Percentiles rank a stretch among this genome's conserved stretches.
phyloP scores from a whole-genome alignment of 2,797 vertebrate species.

The Setipinna tenuifilis region DNA sequence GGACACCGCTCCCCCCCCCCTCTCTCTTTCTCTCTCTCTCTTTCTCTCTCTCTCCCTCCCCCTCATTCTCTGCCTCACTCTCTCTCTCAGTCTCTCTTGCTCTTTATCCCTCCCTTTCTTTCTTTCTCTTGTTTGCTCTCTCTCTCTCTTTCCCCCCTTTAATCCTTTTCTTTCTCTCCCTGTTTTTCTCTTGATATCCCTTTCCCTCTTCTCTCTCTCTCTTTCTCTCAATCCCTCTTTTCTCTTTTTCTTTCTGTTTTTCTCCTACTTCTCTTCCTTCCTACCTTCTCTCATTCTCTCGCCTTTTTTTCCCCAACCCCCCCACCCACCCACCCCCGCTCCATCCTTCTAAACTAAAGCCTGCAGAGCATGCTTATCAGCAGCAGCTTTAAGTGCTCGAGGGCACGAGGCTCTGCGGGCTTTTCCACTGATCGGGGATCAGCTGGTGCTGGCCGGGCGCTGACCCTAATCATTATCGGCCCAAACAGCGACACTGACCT shows the following conservation, averaged over 20 bases:
- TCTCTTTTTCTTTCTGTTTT: not conserved
- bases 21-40: constrained; percentile 6
- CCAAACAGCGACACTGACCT: constrained; percentile 18
- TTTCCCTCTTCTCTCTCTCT: not conserved
- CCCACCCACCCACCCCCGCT: not conserved
- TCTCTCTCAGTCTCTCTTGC: not conserved
- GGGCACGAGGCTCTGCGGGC: not conserved
- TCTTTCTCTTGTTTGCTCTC: not conserved
- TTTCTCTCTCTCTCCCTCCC: not conserved
- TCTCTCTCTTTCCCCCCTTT: not conserved
- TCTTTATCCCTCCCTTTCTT: not conserved
- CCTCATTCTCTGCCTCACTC: not conserved
- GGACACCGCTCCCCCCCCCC: not conserved
- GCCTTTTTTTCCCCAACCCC: too few relatives aligned
- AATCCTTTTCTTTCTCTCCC: not conserved
- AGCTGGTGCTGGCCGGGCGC: not conserved
- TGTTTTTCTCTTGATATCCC: not conserved
- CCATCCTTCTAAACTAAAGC: constrained; percentile 5
- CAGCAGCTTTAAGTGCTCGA: not conserved
- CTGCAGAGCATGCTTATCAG: constrained; percentile 4
- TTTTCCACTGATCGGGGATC: constrained; percentile 14
- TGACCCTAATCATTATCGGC: constrained; percentile 10
- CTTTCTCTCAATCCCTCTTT: not conserved
- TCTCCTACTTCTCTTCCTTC: not conserved
- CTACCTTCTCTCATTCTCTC: not conserved